Evolutionary conservation across 2,888 invertebrate genomes (phyloP).

Genomic region (Scaptomyza caliginosa): DNA sequence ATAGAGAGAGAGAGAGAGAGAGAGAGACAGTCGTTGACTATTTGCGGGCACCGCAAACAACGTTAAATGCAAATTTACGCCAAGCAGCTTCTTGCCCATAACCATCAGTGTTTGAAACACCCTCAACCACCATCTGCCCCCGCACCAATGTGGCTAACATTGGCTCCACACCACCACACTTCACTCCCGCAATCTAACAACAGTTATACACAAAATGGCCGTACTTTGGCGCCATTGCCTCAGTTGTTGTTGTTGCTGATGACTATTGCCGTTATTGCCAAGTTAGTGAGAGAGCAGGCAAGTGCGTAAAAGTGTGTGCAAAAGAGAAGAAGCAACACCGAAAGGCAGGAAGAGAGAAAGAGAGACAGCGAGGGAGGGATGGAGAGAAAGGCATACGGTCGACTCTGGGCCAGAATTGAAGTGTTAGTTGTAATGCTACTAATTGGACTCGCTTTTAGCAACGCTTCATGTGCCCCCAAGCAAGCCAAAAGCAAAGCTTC

Average conservation of each 20-base stretch:
- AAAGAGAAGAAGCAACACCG: background rate
- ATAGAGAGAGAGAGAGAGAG: background rate
- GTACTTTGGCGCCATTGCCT: slow-evolving; percentile 78
- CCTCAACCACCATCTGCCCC: slow-evolving; percentile 5
- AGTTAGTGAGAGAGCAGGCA: slow-evolving; percentile 21
- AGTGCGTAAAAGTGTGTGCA: slow-evolving; percentile 11
- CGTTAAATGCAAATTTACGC: slow-evolving; percentile 80
- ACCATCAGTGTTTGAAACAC: slow-evolving; percentile 8
- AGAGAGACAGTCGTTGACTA: slow-evolving; percentile 57
- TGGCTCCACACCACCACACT: slow-evolving; percentile 1
- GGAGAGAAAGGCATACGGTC: background rate
- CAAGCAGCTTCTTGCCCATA: slow-evolving; percentile 38
- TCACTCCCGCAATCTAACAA: slow-evolving; percentile 19
- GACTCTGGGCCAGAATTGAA: slow-evolving; percentile 68
- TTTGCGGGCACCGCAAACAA: slow-evolving; percentile 79
- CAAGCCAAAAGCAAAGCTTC: slow-evolving; percentile 51
- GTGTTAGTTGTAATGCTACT: slow-evolving; percentile 81
- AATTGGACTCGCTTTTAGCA: slow-evolving; percentile 80
- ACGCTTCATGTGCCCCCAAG: slow-evolving; percentile 64
- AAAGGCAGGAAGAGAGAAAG: background rate
- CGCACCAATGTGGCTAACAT: background rate
- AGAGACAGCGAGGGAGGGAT: background rate
- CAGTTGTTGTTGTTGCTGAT: slow-evolving; percentile 43
- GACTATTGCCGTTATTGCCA: slow-evolving; percentile 79
- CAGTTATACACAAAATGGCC: slow-evolving; percentile 73